Conservation (phyloP, 2,888 invertebrate genomes). For the Nomada fabriciana region DNA sequence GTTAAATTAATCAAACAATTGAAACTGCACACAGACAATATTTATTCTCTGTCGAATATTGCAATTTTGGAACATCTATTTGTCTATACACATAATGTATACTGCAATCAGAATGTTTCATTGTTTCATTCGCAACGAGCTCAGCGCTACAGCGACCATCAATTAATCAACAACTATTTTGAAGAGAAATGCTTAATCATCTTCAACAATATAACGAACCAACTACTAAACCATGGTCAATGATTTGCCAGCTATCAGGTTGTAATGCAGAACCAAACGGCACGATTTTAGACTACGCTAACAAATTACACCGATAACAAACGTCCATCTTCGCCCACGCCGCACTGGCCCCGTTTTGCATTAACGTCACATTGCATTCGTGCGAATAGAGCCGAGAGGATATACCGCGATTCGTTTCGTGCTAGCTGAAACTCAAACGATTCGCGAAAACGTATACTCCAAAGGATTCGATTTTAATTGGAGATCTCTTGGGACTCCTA, state of each 20-base stretch:
- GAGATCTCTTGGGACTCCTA: constrained; percentile 25
- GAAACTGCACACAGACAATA: too few relatives aligned
- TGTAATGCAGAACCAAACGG: neutral
- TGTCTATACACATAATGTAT: too few relatives aligned
- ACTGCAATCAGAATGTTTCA: neutral
- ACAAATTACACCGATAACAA: constrained; percentile 22
- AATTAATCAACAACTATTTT: constrained; percentile 3
- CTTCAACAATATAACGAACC: neutral
- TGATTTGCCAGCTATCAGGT: neutral
- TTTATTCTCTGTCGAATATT: too few relatives aligned
- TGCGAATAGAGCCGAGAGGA: constrained; percentile 33
- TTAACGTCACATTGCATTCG: constrained; percentile 30
- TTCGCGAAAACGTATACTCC: neutral
- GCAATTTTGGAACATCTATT: too few relatives aligned
- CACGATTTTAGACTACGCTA: neutral
- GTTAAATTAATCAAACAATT: too few relatives aligned
- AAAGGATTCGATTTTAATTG: constrained; percentile 33
- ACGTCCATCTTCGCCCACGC: constrained; percentile 39
- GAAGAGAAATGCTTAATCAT: constrained; percentile 8
- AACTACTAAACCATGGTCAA: neutral
- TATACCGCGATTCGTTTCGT: constrained; percentile 47
- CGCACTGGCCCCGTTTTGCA: constrained; percentile 46
- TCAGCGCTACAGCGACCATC: too few relatives aligned
- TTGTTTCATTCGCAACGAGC: neutral
- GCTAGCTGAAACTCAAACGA: neutral